Conservation (phyloP, 2,797 vertebrate genomes). For the Hypotaenidia okinawae region DNA sequence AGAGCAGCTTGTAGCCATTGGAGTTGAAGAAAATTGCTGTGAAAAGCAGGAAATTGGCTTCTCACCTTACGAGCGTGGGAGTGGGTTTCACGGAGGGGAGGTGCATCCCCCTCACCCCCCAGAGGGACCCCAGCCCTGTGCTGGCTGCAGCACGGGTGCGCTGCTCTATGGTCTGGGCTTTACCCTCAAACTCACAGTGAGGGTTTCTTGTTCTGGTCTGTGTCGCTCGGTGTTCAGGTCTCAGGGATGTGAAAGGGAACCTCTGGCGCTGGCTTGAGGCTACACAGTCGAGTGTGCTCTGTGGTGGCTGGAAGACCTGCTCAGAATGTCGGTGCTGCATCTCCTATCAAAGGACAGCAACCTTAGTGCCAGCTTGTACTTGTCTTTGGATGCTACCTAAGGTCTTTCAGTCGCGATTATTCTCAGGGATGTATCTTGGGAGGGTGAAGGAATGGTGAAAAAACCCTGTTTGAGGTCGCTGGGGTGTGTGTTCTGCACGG, state of each 20-base stretch:
- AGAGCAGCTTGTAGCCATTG: neutral
- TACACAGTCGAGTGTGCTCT: accelerated
- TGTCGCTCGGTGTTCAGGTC: neutral
- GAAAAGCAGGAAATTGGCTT: constrained; percentile 31
- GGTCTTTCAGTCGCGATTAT: neutral
- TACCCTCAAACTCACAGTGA: accelerated
- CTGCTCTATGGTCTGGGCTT: accelerated
- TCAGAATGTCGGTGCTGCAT: neutral
- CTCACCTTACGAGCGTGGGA: neutral
- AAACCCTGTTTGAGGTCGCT: neutral
- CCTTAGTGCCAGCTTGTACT: accelerated
- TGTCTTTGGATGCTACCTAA: neutral
- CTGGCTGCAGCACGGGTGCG: accelerated
- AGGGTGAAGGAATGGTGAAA: neutral
- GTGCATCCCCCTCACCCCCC: neutral
- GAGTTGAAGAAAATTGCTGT: constrained; percentile 12
- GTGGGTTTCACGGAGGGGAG: accelerated
- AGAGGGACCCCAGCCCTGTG: neutral
- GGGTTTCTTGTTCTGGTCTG: neutral
- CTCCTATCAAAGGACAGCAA: accelerated
- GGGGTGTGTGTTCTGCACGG: accelerated
- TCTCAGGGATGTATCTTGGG: neutral
- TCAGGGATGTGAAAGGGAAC: neutral
- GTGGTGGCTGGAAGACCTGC: neutral
- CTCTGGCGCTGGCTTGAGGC: accelerated